Evolutionary conservation across 2,113 vertebrate species (phyloP).

Genomic region (Lophius piscatorius): DNA sequence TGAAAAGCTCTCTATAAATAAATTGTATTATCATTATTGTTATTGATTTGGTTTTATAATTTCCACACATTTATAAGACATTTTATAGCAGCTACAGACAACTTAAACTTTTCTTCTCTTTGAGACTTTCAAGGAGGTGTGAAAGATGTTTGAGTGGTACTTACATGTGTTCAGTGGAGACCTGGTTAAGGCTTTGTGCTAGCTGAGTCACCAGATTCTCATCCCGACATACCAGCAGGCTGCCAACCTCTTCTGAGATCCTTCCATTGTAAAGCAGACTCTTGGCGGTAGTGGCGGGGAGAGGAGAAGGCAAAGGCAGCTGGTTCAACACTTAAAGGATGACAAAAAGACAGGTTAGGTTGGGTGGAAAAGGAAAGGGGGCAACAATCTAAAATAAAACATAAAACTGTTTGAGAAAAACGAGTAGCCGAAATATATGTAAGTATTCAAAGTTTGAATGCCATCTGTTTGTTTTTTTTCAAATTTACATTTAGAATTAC

Average conservation of each 20-base stretch:
- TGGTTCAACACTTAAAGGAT: slow-evolving; percentile 93
- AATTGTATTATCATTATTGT: no score
- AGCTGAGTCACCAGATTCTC: slow-evolving; percentile 96
- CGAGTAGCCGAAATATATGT: no score
- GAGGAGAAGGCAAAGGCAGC: slow-evolving; percentile 97
- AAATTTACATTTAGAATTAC: neutral
- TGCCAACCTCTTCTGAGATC: slow-evolving; percentile 97
- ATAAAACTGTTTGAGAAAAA: neutral
- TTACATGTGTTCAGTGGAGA: slow-evolving; percentile 99
- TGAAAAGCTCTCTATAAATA: no score
- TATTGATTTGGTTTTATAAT: no score
- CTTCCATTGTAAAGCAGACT: slow-evolving; percentile 97
- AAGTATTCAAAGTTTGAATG: neutral
- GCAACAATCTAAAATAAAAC: neutral
- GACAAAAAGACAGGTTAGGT: slow-evolving; percentile 35
- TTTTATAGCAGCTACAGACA: no score
- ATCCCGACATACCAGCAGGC: slow-evolving; percentile 93
- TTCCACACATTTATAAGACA: no score
- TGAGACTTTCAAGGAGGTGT: neutral
- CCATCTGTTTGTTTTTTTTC: no score
- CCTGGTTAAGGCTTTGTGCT: slow-evolving; percentile 96
- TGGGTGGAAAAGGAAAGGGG: neutral
- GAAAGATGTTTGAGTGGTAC: slow-evolving; percentile 23
- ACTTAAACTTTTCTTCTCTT: neutral
- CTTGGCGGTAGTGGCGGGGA: slow-evolving; percentile 98